Evolutionary conservation across 1,140 invertebrate species (phyloP), one percentile per base, ranked within the genome.

Genomic region (Drosophila littoralis): DNA sequence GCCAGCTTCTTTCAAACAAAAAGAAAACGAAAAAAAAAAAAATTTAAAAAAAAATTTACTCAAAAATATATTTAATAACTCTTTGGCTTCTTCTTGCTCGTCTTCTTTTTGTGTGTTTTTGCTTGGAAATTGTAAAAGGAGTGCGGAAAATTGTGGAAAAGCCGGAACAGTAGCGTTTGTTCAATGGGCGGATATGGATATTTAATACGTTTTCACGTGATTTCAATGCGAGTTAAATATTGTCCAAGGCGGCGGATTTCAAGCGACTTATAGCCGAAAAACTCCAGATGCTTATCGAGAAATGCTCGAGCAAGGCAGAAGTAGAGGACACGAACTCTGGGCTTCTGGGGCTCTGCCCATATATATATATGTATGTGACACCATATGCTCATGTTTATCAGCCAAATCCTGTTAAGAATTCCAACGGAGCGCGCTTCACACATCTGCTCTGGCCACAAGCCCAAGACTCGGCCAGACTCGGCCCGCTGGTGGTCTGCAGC

Each of bases 141-240:
- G 52, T 50, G 36, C 46, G 12, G 36, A 17, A 57, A 57, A 64
- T 50, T 45, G 35, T 13, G 65, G 64, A 70, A 74, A 63, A 52
- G 76, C 58, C 74, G 75, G 80, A 81, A 72, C 82, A 66, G 48
- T 22, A 3, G 65, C 68, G 64, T 78, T 88, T 88, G 84, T 88
- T 86, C 84, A 46, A 81, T 89, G 80, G 84, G 84, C 77, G 84
- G 84, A 88, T 88, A 88, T 84, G 80, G 84, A 89, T 58, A 88
- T 84, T 88, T 78, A 88, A 88, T 84, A 88, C 83, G 68, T 84
- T 88, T 86, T 72, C 8, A 9, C 45, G 8, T 10, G n/a, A n/a
- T 9, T 15, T 9, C 13, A 17, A 81, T 81, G 75, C 48, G 75
- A 79, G 82, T 83, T 83, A 79, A 88, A 86, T 89, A 5, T 35